Percentiles rank a stretch among this genome's conserved stretches.
These are phyloP conservation scores for Mythimna lalbum DNA, from an alignment of 2,888 invertebrate species.

Conservation along the genomic window DNA sequence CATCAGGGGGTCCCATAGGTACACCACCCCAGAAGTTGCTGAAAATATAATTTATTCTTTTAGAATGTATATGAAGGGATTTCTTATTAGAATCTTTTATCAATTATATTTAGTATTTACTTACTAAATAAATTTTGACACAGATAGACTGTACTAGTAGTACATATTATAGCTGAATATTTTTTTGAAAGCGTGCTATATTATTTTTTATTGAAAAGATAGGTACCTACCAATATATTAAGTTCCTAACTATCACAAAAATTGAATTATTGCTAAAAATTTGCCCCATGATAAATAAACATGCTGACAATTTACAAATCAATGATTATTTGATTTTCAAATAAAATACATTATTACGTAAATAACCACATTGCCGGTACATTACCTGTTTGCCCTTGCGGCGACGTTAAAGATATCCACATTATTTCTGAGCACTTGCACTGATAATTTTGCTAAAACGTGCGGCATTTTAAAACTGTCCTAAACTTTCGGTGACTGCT, in stretches of 20 bases:
- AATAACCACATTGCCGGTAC: constrained; percentile 75
- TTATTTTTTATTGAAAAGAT: background rate
- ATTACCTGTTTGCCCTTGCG: constrained; percentile 81
- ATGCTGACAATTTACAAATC: background rate
- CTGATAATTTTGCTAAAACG: constrained; percentile 78
- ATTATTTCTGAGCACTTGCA: constrained; percentile 80
- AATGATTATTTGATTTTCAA: background rate
- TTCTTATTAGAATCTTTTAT: constrained; percentile 17
- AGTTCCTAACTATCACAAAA: background rate
- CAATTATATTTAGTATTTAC: background rate
- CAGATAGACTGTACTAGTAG: background rate
- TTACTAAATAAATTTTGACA: background rate
- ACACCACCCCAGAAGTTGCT: constrained; percentile 97
- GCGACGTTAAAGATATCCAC: constrained; percentile 74
- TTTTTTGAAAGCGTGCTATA: background rate
- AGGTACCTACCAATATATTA: too few relatives aligned
- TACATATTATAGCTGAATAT: too few relatives aligned
- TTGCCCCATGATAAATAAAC: too few relatives aligned
- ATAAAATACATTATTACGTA: constrained; percentile 76
- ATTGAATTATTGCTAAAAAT: background rate
- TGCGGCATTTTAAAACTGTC: constrained; percentile 76
- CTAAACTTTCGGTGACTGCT: background rate
- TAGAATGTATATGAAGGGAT: background rate
- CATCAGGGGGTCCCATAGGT: constrained; percentile 99
- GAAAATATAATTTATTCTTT: constrained; percentile 50